Base-by-base conservation (phyloP, 2,888 invertebrate genomes). In the Spilarctia lutea region DNA sequence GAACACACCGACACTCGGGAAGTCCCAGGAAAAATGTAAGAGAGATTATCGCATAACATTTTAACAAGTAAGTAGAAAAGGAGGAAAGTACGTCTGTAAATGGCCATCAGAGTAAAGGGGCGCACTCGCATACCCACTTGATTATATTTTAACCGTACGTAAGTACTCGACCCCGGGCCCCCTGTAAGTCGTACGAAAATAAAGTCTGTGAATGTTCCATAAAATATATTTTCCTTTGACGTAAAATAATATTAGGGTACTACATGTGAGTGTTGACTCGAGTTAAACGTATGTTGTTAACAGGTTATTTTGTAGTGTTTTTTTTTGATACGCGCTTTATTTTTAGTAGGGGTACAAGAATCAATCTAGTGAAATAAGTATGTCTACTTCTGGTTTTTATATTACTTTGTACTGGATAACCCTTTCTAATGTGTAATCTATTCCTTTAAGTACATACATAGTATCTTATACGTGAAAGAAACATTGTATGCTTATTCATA, bases 111-210 rank as follows among this genome's bases (percentile, higher is more conserved):
- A 81, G 84, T 86, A 79, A 85, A 89, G 89, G 83, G 83, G 84
- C 85, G 84, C 81, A 81, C 84, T 83, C 70, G 83, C 84, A 83
- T 82, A 84, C 81, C 84, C 85, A 85, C 90, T 91, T 90, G 89
- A 91, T 91, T 91, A 89, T 88, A 86, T 87, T 83, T 83, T 82
- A n/a, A 83, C 83, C 81, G 85, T 86, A 85, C 68, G 45, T 71
- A 77, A 89, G 83, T 83, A 86, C 83, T 82, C 83, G 74, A 82
- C 77, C 83, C 83, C 76, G 72, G 77, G 77, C 75, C 76, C 75
- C 80, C 73, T 68, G 71, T 39, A 60, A 71, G 74, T 60, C 71
- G 75, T 71, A 76, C 83, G 68, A 85, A 87, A 86, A 83, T 82
- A 83, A 78, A 75, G 66, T 81, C 74, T 86, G 86, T 71, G 39